phyloP scores from a whole-genome alignment of 2,797 vertebrate genomes.

The Lepus oiostolus region DNA sequence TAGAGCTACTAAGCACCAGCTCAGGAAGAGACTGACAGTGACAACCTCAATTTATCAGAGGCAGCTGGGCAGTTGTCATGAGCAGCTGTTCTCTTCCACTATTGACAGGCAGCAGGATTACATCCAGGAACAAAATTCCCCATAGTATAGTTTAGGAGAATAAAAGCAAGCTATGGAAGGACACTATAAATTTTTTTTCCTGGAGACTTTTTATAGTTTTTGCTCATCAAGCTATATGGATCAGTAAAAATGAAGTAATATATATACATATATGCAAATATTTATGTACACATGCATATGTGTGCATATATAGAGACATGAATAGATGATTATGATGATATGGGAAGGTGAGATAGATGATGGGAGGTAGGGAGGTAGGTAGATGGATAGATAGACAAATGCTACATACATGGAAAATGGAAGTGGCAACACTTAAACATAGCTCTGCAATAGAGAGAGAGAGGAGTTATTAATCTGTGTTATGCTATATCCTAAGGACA shows the following conservation, averaged over 20 bases:
- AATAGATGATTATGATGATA: neutral
- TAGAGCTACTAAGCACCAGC: neutral
- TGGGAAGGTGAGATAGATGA: neutral
- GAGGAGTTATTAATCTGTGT: conserved; percentile 33
- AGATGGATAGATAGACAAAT: neutral
- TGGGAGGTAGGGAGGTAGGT: neutral
- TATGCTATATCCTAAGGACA: conserved; percentile 36
- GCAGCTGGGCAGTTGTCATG: neutral
- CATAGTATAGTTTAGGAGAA: conserved; percentile 49
- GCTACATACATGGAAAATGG: neutral
- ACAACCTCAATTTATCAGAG: conserved; percentile 63
- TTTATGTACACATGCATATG: neutral
- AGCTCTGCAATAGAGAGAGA: neutral
- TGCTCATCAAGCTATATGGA: neutral
- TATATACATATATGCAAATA: too few relatives aligned
- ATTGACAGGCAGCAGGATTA: conserved; percentile 42
- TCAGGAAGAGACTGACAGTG: conserved; percentile 28
- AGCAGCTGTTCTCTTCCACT: conserved; percentile 70
- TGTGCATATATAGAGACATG: neutral
- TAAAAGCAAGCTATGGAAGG: conserved; percentile 49
- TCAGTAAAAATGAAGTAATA: neutral
- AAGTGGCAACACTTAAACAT: conserved; percentile 4
- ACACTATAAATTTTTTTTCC: conserved; percentile 55
- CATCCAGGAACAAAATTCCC: conserved; percentile 72
- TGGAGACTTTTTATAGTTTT: conserved; percentile 42